Evolutionary conservation across 2,888 invertebrate species (phyloP), one percentile per base, ranked within the genome.

Genomic region (Athetis lepigone): DNA sequence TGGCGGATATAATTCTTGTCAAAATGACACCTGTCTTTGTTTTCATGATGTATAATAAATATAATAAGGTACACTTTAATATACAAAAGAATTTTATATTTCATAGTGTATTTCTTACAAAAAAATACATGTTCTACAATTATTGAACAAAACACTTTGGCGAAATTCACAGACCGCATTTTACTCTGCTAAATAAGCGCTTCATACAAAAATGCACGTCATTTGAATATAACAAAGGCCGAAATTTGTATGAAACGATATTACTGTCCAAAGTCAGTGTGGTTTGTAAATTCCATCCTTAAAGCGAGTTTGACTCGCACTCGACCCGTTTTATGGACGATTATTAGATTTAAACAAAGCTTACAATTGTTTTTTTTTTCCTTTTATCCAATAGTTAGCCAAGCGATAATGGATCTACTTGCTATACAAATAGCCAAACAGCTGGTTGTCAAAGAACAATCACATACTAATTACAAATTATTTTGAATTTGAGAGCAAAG

Each of bases 31-130:
- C n/a, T n/a, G n/a, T 27, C 11, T 29, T 56, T 23, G 33, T 46
- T 55, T 19, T 46, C 8, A 47, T 52, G 43, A 29, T 47, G 54
- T 42, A 58, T 39, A 72, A 72, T 72, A 63, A 70, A 50, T 42
- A 58, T 39, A 72, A 72, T 72, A 63, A 70, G 54, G 42, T 70
- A 72, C 75, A 75, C 70, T 70, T 75, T 39, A 45, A n/a, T 51
- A 75, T 58, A 70, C 57, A 75, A 70, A 75, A 63, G 54, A 72
- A 36, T 58, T 70, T 49, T 75, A 75, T 75, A 70, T 75, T 72
- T 56, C 58, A 57, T 33, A 57, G 64, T 54, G 52, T 57, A 63
- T 63, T 75, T 58, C 58, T 72, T 70, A 72, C 75, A 75, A 70
- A 71, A 29, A 71, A 63, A 54, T 75, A 70, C 49, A 74, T 42